Conservation (phyloP, 1,140 invertebrate species). For the Hyphantria cunea region DNA sequence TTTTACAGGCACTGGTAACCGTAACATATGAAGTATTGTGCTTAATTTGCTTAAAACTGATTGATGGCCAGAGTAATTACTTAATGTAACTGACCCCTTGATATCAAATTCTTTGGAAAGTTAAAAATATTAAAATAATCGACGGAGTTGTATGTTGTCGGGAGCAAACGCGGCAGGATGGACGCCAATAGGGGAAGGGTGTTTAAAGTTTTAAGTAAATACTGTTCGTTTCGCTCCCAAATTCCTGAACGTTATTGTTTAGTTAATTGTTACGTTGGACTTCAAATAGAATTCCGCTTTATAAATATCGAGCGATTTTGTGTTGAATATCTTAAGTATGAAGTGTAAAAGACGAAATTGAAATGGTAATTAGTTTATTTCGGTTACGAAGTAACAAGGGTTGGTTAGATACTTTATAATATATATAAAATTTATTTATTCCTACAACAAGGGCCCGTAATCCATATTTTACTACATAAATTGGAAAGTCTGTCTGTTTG, state of each 20-base stretch:
- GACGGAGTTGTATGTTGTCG: too few species aligned
- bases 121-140: too few species aligned
- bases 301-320: conserved; percentile 20
- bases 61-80: too few species aligned
- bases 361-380: neutral
- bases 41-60: too few species aligned
- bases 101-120: too few species aligned
- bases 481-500: too few species aligned
- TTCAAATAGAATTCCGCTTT: conserved; percentile 21
- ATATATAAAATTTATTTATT: neutral
- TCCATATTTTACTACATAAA: too few species aligned
- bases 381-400: neutral
- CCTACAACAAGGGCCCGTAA: too few species aligned
- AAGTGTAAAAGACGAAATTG: conserved; percentile 10
- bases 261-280: conserved; percentile 44
- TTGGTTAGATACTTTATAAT: too few species aligned
- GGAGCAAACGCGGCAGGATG: conserved; percentile 11
- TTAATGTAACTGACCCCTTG: too few species aligned
- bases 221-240: conserved; percentile 18
- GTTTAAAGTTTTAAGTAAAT: conserved; percentile 27
- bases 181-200: conserved; percentile 6
- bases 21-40: too few species aligned
- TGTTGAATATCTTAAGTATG: neutral
- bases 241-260: conserved; percentile 43
- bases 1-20: too few species aligned